A percentile compares a stretch with the other conserved stretches of the same genome.
Evolutionary conservation across 2,888 invertebrate species (phyloP).

Genomic region (Zygaena filipendulae): DNA sequence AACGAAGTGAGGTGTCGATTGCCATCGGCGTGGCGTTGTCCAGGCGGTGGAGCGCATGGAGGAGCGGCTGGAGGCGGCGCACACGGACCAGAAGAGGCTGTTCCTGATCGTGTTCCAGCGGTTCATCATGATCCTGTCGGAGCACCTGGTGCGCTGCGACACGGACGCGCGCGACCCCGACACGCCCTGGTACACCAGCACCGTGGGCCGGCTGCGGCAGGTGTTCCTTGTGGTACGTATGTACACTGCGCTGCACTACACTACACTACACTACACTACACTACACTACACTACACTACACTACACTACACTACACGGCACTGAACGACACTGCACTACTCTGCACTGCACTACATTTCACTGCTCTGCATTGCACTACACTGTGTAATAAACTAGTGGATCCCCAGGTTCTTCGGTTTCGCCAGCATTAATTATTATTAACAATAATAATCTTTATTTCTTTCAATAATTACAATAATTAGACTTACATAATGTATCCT

Average conservation of each 20-base stretch:
- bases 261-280: conserved; percentile 1
- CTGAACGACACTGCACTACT: conserved; percentile 1
- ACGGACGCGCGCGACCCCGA: conserved; percentile 93
- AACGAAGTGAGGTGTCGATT: too few species aligned
- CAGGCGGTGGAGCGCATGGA: conserved; percentile 95
- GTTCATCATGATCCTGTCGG: conserved; percentile 97
- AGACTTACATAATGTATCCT: too few species aligned
- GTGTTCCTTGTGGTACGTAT: conserved; percentile 90
- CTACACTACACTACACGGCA: conserved; percentile 1
- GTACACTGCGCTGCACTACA: conserved; percentile 1
- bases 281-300: conserved; percentile 2
- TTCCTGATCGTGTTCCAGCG: conserved; percentile 98
- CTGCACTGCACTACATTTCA: too few species aligned
- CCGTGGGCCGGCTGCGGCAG: conserved; percentile 93
- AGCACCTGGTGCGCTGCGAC: conserved; percentile 94
- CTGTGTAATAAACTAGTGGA: too few species aligned
- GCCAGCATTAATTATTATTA: too few species aligned
- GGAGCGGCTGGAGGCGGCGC: conserved; percentile 92
- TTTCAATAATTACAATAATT: too few species aligned
- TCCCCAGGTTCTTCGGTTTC: too few species aligned
- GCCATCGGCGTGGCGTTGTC: too few species aligned
- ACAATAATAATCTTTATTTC: too few species aligned
- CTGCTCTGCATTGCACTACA: too few species aligned
- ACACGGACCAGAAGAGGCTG: conserved; percentile 96
- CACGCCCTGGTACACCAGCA: conserved; percentile 97